phyloP scores from a whole-genome alignment of 2,888 invertebrate species.

The Oegoconia quadripuncta region DNA sequence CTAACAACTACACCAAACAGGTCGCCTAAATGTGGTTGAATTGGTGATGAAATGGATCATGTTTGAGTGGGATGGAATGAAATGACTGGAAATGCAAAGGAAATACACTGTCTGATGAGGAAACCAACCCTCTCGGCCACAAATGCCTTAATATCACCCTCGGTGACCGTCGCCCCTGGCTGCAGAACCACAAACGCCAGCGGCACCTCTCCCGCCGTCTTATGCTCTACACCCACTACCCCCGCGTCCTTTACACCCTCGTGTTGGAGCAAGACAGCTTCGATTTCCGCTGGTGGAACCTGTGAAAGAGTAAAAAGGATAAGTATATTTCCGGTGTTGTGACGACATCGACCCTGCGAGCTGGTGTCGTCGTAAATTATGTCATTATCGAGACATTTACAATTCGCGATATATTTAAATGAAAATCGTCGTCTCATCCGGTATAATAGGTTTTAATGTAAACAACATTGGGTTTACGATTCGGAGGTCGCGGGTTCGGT shows the following conservation, averaged over 20 bases:
- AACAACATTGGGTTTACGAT: too few species aligned
- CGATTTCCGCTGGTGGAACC: conserved; percentile 92
- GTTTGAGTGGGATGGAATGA: too few species aligned
- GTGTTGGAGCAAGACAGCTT: conserved; percentile 86
- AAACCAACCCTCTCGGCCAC: conserved; percentile 70
- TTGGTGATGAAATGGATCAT: too few species aligned
- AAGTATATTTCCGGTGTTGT: neutral
- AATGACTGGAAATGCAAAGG: too few species aligned
- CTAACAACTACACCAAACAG: too few species aligned
- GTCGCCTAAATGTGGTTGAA: too few species aligned
- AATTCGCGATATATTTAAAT: neutral
- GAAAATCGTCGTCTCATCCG: too few species aligned
- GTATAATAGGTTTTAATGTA: too few species aligned
- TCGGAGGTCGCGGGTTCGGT: too few species aligned
- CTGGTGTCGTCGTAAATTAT: neutral
- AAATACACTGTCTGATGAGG: too few species aligned
- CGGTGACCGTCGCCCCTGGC: conserved; percentile 65
- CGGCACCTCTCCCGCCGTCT: conserved; percentile 85
- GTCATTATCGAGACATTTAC: too few species aligned
- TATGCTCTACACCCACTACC: conserved; percentile 87
- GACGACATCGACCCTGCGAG: neutral
- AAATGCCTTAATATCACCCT: conserved; percentile 76
- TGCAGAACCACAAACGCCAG: conserved; percentile 85
- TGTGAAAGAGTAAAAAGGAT: conserved; percentile 31
- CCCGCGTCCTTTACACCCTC: conserved; percentile 86